Conservation (phyloP, 2,888 invertebrate species). For the Nymphalis polychloros region DNA sequence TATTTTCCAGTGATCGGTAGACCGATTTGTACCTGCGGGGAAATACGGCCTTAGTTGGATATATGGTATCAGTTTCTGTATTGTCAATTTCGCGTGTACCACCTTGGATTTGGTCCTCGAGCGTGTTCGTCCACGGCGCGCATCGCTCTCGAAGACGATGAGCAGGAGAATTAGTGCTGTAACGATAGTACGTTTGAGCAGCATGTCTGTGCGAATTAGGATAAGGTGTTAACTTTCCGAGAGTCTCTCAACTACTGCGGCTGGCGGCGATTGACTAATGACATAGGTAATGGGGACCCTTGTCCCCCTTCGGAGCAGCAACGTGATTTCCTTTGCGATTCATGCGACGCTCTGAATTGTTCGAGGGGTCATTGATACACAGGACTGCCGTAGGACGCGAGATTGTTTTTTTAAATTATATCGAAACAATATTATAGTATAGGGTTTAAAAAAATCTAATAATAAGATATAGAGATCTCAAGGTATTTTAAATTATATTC, state of each 20-base stretch:
- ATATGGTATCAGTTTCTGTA: background rate
- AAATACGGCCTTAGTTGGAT: background rate
- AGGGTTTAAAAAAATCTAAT: background rate
- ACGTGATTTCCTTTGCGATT: constrained; percentile 57
- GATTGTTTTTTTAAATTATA: background rate
- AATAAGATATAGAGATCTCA: background rate
- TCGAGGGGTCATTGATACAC: constrained; percentile 37
- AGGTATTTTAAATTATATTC: too few species aligned
- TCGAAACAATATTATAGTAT: background rate
- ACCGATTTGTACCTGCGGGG: constrained; percentile 88
- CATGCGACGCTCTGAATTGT: constrained; percentile 33
- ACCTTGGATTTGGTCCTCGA: constrained; percentile 89
- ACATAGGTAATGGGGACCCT: constrained; percentile 66
- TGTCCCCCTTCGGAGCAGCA: constrained; percentile 63
- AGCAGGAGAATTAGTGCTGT: constrained; percentile 42
- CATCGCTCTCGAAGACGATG: constrained; percentile 60
- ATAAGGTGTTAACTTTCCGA: constrained; percentile 30
- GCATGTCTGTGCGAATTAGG: constrained; percentile 47
- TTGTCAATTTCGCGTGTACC: background rate
- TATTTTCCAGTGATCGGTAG: constrained; percentile 94
- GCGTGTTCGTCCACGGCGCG: constrained; percentile 86
- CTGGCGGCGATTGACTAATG: constrained; percentile 76
- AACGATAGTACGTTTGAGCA: constrained; percentile 48
- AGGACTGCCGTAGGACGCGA: constrained; percentile 25
- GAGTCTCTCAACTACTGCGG: constrained; percentile 36